Evolutionary conservation across 2,888 invertebrate genomes (phyloP).

Genomic region (Anodontia alba): DNA sequence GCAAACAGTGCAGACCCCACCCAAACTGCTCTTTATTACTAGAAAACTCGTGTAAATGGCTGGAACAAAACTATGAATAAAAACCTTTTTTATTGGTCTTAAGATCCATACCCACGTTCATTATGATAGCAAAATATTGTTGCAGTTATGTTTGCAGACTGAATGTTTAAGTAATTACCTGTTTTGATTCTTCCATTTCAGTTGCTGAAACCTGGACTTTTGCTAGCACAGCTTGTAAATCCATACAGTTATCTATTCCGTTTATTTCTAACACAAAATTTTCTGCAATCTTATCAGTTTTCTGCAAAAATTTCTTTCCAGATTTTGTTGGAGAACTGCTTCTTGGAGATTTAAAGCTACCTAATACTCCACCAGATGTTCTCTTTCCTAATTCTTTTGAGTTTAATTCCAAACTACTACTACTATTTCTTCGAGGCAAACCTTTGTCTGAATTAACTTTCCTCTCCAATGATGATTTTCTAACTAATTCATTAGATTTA

Average conservation of each 20-base stretch:
- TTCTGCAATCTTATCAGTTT: not conserved
- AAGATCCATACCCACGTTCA: too few species aligned
- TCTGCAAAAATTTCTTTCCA: not conserved
- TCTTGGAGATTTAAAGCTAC: conserved; percentile 4
- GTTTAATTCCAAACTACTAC: not conserved
- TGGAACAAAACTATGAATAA: too few species aligned
- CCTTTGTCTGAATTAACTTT: not conserved
- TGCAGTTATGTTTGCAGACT: too few species aligned
- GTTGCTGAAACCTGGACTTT: not conserved
- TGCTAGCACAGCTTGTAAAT: not conserved
- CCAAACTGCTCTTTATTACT: too few species aligned
- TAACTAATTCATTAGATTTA: not conserved
- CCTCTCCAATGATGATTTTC: conserved; percentile 19
- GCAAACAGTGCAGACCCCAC: too few species aligned
- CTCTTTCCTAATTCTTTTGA: not conserved
- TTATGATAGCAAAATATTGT: too few species aligned
- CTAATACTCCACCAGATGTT: not conserved
- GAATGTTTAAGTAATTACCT: not conserved
- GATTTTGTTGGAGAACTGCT: not conserved
- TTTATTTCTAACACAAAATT: not conserved
- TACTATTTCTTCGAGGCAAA: not conserved
- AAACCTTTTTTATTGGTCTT: too few species aligned
- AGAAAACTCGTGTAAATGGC: too few species aligned
- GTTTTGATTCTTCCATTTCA: not conserved
- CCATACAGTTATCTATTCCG: conserved; percentile 7